Evolutionary conservation across 2,113 vertebrate genomes (phyloP).

Genomic region (Holacanthus passer): DNA sequence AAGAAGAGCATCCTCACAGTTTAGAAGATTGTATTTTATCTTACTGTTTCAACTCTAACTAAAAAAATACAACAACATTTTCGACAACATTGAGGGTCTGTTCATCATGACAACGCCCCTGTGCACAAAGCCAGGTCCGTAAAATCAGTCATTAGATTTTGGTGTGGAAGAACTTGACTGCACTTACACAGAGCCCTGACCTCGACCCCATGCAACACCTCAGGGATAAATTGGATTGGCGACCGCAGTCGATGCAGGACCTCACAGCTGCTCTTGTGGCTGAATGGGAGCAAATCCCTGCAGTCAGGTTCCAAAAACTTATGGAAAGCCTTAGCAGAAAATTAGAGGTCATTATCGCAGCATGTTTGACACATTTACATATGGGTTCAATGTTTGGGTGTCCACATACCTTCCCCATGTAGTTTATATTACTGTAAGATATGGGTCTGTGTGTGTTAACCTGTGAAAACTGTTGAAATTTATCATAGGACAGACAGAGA

Average conservation of each 20-base stretch:
- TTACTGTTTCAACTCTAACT: neutral
- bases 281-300: neutral
- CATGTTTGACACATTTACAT: neutral
- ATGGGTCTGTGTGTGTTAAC: neutral
- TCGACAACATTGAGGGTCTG: neutral
- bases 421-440: neutral
- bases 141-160: neutral
- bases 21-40: neutral
- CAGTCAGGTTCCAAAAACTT: neutral
- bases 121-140: neutral
- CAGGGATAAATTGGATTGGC: neutral
- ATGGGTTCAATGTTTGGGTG: neutral
- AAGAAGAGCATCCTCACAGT: neutral
- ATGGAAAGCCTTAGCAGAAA: neutral
- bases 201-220: neutral
- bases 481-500: neutral
- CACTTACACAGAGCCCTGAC: neutral
- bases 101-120: neutral
- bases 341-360: neutral
- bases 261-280: neutral
- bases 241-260: neutral
- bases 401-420: neutral
- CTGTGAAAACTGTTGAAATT: neutral
- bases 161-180: neutral
- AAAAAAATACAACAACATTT: neutral